Conservation (phyloP, 1,140 invertebrate species). For the Cylas formicarius region DNA sequence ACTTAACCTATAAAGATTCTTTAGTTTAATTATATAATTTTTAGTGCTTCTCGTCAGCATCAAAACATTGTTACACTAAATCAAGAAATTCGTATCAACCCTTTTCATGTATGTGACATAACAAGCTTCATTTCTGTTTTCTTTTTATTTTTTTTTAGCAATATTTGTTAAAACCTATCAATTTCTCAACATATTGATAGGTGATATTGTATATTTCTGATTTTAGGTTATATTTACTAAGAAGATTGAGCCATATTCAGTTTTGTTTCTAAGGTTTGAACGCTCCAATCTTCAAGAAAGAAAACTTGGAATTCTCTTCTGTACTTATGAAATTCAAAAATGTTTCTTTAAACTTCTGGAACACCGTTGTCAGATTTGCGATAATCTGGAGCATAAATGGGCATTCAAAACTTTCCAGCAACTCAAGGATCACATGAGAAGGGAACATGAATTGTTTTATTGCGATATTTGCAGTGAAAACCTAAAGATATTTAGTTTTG, state of each 20-base stretch:
- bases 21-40: too few relatives aligned
- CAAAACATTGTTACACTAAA: too few relatives aligned
- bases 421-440: constrained; percentile 77
- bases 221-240: constrained; percentile 63
- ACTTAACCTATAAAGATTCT: too few relatives aligned
- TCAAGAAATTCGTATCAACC: too few relatives aligned
- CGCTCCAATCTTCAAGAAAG: constrained; percentile 53
- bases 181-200: too few relatives aligned
- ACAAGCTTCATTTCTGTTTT: too few relatives aligned
- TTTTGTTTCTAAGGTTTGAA: constrained; percentile 48
- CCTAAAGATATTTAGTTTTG: constrained; percentile 87
- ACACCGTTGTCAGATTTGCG: constrained; percentile 65
- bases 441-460: constrained; percentile 75
- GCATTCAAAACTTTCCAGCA: constrained; percentile 65
- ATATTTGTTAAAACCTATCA: too few relatives aligned
- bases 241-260: constrained; percentile 52
- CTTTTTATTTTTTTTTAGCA: too few relatives aligned
- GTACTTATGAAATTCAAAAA: constrained; percentile 60
- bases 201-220: too few relatives aligned
- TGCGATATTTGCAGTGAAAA: constrained; percentile 90
- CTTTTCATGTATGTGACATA: too few relatives aligned
- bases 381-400: constrained; percentile 45
- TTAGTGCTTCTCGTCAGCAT: too few relatives aligned
- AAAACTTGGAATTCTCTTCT: constrained; percentile 77
- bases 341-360: constrained; percentile 72